phyloP scores from a whole-genome alignment of 2,888 invertebrate species.

The Scotopteryx bipunctaria region DNA sequence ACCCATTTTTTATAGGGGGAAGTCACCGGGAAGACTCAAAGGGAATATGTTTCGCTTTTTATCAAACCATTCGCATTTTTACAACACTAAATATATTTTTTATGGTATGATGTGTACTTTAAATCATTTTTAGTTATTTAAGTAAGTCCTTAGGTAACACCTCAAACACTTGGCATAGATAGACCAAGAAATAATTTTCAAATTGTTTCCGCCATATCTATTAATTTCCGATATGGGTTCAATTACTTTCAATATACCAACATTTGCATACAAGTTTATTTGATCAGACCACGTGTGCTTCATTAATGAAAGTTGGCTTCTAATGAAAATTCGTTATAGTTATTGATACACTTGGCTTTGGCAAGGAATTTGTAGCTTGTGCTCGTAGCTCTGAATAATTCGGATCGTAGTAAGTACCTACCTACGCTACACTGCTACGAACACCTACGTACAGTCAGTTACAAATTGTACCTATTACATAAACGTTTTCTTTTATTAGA shows the following conservation, averaged over 20 bases:
- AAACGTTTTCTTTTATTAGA: too few species aligned
- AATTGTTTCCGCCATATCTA: neutral
- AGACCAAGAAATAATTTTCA: neutral
- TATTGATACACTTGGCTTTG: constrained; percentile 21
- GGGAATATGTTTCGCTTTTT: constrained; percentile 19
- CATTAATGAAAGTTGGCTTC: constrained; percentile 33
- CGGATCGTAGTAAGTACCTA: neutral
- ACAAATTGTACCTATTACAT: neutral
- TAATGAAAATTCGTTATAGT: constrained; percentile 30
- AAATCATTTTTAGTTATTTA: too few species aligned
- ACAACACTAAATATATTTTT: too few species aligned
- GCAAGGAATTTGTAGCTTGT: constrained; percentile 13
- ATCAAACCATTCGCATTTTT: constrained; percentile 23
- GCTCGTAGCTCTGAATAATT: constrained; percentile 7
- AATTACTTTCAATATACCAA: constrained; percentile 14
- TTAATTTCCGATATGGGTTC: constrained; percentile 13
- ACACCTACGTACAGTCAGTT: constrained; percentile 8
- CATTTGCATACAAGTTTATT: constrained; percentile 18
- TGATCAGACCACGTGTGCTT: constrained; percentile 26
- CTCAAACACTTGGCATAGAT: too few species aligned
- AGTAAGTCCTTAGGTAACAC: too few species aligned
- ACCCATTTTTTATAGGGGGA: constrained; percentile 57
- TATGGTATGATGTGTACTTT: too few species aligned
- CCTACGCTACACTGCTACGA: neutral
- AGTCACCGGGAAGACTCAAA: constrained; percentile 37